These are phyloP conservation scores for Microctenopoma stevenorrisi DNA, from an alignment of 2,797 vertebrate species.

Conservation along the genomic window DNA sequence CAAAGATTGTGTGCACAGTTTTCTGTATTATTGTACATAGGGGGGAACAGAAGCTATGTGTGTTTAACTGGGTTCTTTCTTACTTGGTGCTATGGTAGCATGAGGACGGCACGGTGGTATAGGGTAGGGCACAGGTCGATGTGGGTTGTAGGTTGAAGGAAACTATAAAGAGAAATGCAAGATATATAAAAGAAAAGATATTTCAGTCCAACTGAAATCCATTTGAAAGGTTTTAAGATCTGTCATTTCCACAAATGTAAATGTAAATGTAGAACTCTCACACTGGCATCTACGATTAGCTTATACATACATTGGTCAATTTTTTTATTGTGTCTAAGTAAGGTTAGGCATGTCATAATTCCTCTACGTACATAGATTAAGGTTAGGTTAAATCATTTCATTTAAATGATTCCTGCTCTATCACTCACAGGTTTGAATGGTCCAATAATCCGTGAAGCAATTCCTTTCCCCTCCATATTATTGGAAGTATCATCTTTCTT, in stretches of 20 bases:
- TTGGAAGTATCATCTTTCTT: slow-evolving; percentile 81
- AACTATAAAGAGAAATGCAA: slow-evolving; percentile 80
- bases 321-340: not conserved
- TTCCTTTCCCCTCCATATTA: slow-evolving; percentile 92
- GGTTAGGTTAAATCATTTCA: not conserved
- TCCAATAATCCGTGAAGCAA: slow-evolving; percentile 93
- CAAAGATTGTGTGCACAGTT: not conserved
- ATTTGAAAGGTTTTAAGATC: not conserved
- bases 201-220: not conserved
- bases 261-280: not conserved
- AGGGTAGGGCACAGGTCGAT: slow-evolving; percentile 97
- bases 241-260: not conserved
- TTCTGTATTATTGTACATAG: not conserved
- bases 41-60: not conserved
- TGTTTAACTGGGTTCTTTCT: slow-evolving; percentile 65
- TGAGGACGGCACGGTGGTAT: slow-evolving; percentile 98
- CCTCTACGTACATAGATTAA: too few relatives aligned
- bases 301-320: not conserved
- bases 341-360: slow-evolving; percentile 16
- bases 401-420: not conserved
- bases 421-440: slow-evolving; percentile 93
- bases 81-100: slow-evolving; percentile 98
- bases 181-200: not conserved
- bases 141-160: slow-evolving; percentile 95
- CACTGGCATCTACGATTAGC: not conserved